phyloP scores from a whole-genome alignment of 2,113 vertebrate genomes.

The Gallinago paraguaiae region DNA sequence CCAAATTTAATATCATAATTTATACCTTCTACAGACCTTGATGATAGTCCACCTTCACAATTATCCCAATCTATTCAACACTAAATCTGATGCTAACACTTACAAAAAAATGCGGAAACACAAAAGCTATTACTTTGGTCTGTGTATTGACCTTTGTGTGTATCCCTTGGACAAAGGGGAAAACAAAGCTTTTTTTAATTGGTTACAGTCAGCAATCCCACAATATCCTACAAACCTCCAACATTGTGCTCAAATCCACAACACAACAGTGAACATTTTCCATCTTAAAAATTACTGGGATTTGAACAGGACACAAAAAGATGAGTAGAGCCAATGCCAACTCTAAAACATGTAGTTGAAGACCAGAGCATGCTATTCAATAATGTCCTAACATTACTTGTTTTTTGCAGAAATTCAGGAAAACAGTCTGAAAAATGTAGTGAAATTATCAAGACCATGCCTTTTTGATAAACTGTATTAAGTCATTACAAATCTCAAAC shows the following conservation, averaged over 20 bases:
- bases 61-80: not conserved
- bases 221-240: not conserved
- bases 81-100: not conserved
- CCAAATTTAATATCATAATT: not conserved
- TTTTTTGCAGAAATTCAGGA: not conserved
- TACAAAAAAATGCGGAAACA: accelerated
- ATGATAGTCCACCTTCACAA: not conserved
- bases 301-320: not conserved
- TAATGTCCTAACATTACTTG: not conserved
- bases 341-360: not conserved
- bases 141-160: not conserved
- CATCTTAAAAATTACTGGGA: not conserved
- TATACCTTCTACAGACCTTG: not conserved
- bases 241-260: not conserved
- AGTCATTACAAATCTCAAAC: not conserved
- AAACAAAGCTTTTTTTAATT: not conserved
- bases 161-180: not conserved
- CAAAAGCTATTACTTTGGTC: not conserved
- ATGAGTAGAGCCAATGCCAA: not conserved
- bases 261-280: not conserved
- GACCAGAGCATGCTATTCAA: not conserved
- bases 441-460: not conserved
- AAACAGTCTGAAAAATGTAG: not conserved
- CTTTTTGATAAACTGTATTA: not conserved
- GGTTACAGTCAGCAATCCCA: not conserved